phyloP scores from a whole-genome alignment of 2,888 invertebrate species.

The Caenorhabditis macrosperma region DNA sequence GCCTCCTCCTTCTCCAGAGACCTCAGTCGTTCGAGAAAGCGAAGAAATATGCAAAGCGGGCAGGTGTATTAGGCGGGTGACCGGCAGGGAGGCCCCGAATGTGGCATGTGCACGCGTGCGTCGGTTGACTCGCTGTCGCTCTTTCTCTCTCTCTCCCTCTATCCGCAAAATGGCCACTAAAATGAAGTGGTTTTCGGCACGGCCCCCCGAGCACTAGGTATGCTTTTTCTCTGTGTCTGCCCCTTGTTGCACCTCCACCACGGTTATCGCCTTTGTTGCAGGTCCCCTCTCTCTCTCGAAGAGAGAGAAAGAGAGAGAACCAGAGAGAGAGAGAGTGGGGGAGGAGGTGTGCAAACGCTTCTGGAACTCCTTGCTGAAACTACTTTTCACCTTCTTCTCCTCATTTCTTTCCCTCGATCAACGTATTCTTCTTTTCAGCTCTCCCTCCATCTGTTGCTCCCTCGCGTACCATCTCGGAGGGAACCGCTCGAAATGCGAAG shows the following conservation, averaged over 20 bases:
- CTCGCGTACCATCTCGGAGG: slow-evolving; percentile 45
- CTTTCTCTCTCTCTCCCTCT: slow-evolving; percentile 8
- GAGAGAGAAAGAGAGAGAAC: slow-evolving; percentile 9
- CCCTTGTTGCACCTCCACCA: slow-evolving; percentile 40
- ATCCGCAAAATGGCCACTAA: slow-evolving; percentile 55
- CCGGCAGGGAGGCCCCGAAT: slow-evolving; percentile 32
- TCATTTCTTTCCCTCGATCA: not conserved
- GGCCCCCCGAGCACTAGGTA: slow-evolving; percentile 37
- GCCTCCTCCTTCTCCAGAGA: too few species aligned
- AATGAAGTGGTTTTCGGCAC: slow-evolving; percentile 54
- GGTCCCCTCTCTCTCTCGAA: too few species aligned
- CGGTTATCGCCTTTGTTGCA: slow-evolving; percentile 29
- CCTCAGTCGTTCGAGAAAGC: not conserved
- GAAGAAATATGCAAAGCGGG: slow-evolving; percentile 36
- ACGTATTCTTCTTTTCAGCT: slow-evolving; percentile 20
- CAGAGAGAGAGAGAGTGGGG: slow-evolving; percentile 12
- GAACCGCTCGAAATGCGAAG: slow-evolving; percentile 51
- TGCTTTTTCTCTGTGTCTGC: slow-evolving; percentile 47
- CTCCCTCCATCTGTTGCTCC: not conserved
- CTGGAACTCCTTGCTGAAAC: not conserved
- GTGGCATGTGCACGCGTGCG: slow-evolving; percentile 43
- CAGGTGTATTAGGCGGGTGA: slow-evolving; percentile 40
- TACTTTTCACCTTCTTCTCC: not conserved
- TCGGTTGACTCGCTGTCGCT: slow-evolving; percentile 33
- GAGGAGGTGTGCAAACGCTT: not conserved